Evolutionary conservation across 64 coral and sea anemone genomes (phyloP), one percentile per base, ranked within the genome.

Genomic region (Orbicella faveolata): DNA sequence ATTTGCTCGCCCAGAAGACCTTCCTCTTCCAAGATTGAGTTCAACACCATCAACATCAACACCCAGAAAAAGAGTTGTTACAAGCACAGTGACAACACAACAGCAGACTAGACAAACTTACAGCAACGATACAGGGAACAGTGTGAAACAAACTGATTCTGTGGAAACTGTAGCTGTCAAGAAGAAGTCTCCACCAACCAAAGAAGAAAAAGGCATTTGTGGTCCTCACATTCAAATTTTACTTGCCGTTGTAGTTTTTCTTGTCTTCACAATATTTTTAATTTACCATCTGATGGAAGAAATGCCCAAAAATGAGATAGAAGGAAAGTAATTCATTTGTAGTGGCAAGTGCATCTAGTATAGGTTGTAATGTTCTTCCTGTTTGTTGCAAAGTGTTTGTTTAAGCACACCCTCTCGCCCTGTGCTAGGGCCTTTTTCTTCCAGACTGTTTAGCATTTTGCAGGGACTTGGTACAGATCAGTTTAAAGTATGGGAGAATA

Each of bases 141-240:
- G 39, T n/a, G 21, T 73, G 1, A 41, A 69, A 9, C 20, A 85
- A 85, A 72, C 1, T n/a, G 39, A 85, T 54, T 72, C 82, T 16
- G 37, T 16, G 5, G 82, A 73, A 70, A 33, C 21, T 1, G 64
- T n/a, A 4, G 35, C 63, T 25, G 41, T 11, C 1, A 85, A 73
- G 64, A 52, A 72, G 65, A 35, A 7, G 3, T 3, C 80, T 23
- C 6, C 63, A 48, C 62, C 61, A 9, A 20, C 19, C 12, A 70
- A 72, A 30, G 82, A 85, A 72, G 82, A 73, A 52, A 14, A 36
- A 14, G 73, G 64, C 33, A 70, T 85, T 14, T 66, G 23, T 70
- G 82, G 64, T 16, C 21, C 82, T 52, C 82, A 85, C 4, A 72
- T 85, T 85, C 82, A 44, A 85, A 72, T 85, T 72, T 21, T 85